Evolutionary conservation across 2,888 invertebrate genomes (phyloP), one percentile per base, ranked within the genome.

Genomic region (Syrphus vitripennis): DNA sequence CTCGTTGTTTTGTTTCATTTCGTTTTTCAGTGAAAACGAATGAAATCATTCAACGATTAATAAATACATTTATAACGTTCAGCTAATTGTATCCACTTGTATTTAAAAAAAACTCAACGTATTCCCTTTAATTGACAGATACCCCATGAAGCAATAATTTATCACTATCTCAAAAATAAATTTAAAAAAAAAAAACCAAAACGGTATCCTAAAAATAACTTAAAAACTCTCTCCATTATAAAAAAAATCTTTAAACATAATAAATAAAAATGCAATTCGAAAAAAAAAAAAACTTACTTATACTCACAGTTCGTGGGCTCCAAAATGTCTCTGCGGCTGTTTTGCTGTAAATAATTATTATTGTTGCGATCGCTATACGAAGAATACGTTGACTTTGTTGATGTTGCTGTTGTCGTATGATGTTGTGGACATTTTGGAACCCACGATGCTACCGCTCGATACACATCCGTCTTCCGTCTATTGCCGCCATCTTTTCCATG

Each of bases 371-470:
- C 76, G 59, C 65, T 57, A 19, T 86, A 78, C 37, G 89, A 72
- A 3, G 91, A 90, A 78, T 90, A 87, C 16, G 91, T 90, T 82
- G 55, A 12, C 31, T 10, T 59, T 19, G 59, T 34, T 2, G 48
- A 10, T 10, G 6, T 26, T 24, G 50, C 4, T 26, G 26, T 26
- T 3, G 90, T 91, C 84, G 90, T 89, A 88, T 65, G 65, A 29
- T 91, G 89, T 89, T 91, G 92, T 88, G 91, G 92, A 90, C 92
- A 96, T 93, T 96, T 96, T 91, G 96, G 95, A 90, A 95, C 95
- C 96, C 96, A 96, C 90, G 95, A 95, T 89, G 94, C 93, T 91
- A 95, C 94, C 89, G 95, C 94, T 74, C 82, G 78, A 92, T 96
- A 96, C 87, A 96, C 94, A 88, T 95, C 95, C 71, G 96, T 95